Percentiles rank a stretch among this genome's conserved stretches.
phyloP scores from a whole-genome alignment of 2,113 vertebrate species.

The Todiramphus saurophagus region DNA sequence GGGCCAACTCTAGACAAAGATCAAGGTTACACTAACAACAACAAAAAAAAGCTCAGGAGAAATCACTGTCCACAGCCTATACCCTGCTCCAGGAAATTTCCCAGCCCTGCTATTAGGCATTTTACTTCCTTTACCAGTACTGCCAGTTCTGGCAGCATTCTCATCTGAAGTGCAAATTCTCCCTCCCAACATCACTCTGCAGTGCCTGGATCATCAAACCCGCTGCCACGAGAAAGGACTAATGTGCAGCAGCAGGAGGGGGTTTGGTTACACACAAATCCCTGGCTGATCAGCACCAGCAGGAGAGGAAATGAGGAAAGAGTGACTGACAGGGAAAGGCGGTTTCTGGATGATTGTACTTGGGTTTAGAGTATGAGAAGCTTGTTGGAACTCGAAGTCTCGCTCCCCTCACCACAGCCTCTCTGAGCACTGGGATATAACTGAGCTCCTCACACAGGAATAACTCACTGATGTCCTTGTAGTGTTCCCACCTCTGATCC shows the following conservation, averaged over 20 bases:
- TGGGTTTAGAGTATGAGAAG: conserved; percentile 32
- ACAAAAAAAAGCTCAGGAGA: not conserved
- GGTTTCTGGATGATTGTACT: conserved; percentile 41
- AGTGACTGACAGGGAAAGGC: conserved; percentile 54
- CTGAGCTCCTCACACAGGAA: not conserved
- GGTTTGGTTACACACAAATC: conserved; percentile 67
- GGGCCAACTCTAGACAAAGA: conserved; percentile 31
- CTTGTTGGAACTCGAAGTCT: not conserved
- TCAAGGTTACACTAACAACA: conserved; percentile 32
- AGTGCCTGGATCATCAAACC: not conserved
- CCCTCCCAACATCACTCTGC: not conserved
- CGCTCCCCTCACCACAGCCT: not conserved
- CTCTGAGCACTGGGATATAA: not conserved
- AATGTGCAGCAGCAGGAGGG: conserved; percentile 47
- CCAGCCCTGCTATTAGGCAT: not conserved
- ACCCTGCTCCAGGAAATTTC: conserved; percentile 31
- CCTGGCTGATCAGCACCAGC: conserved; percentile 66
- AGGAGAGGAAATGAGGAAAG: conserved; percentile 62
- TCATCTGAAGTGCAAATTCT: not conserved
- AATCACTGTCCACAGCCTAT: conserved; percentile 4
- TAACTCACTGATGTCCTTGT: not conserved
- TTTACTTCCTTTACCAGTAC: conserved; percentile 13
- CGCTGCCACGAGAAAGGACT: not conserved
- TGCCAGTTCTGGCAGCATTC: not conserved
- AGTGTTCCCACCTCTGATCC: conserved; percentile 3